phyloP scores from a whole-genome alignment of 2,113 vertebrate genomes.

The Apteryx mantelli region DNA sequence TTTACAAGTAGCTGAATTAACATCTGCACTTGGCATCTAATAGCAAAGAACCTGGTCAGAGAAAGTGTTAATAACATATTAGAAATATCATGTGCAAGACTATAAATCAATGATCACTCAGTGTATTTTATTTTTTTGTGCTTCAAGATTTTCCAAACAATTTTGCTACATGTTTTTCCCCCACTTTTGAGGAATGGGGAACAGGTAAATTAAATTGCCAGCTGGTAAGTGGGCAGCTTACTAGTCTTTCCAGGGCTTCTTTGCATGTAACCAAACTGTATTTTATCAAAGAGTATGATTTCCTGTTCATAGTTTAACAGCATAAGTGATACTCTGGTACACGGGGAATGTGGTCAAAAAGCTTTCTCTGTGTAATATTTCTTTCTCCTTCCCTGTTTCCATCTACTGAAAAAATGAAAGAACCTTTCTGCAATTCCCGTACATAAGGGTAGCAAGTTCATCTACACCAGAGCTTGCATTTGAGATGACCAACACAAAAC shows the following conservation, averaged over 20 bases:
- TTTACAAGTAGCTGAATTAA: background rate
- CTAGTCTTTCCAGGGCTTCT: background rate
- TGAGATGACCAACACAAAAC: background rate
- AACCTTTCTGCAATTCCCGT: background rate
- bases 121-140: conserved; percentile 44
- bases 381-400: background rate
- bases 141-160: conserved; percentile 6
- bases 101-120: background rate
- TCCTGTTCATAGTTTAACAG: background rate
- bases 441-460: background rate
- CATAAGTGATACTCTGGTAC: background rate
- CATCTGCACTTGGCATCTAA: background rate
- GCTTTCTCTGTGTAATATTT: background rate
- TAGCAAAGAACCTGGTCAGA: background rate
- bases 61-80: background rate
- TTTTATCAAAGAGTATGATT: background rate
- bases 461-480: background rate
- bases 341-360: background rate
- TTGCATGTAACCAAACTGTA: background rate
- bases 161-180: background rate
- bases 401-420: background rate
- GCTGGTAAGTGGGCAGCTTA: background rate
- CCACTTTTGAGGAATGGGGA: background rate
- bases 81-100: background rate
- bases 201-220: background rate